A percentile compares a stretch with the other conserved stretches of the same genome.
These are phyloP conservation scores for Portunus trituberculatus DNA, from an alignment of 1,140 invertebrate genomes.

Conservation along the genomic window DNA sequence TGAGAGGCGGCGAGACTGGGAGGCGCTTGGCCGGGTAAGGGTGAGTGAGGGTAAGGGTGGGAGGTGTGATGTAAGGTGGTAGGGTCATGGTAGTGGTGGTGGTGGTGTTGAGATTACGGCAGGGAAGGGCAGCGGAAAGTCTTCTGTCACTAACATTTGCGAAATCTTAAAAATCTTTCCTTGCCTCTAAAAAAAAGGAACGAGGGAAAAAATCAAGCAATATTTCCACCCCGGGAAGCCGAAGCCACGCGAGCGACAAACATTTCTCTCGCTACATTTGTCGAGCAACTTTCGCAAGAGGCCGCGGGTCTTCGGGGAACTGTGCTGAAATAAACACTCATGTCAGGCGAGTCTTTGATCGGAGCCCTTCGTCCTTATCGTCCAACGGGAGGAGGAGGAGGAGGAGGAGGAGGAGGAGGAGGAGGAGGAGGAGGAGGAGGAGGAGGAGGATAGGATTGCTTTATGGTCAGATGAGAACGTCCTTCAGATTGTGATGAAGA, in stretches of 20 bases:
- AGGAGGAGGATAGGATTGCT: background rate
- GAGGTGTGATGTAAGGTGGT: background rate
- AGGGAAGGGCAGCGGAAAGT: background rate
- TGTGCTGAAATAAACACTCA: background rate
- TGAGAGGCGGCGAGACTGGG: background rate
- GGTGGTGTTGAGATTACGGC: background rate
- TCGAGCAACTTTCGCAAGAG: background rate
- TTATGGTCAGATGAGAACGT: background rate
- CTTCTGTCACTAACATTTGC: background rate
- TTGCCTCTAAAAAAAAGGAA: background rate
- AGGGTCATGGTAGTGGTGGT: background rate
- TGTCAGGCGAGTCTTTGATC: background rate
- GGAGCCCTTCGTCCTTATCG: background rate
- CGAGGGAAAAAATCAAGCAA: background rate
- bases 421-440: background rate
- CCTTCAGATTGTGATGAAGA: background rate
- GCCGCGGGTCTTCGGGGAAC: background rate
- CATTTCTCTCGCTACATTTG: background rate
- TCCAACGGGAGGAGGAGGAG: background rate
- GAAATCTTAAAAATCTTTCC: background rate
- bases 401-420: slow-evolving; percentile 3
- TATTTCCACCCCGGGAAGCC: background rate
- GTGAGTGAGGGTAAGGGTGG: background rate
- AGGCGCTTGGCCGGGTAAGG: background rate
- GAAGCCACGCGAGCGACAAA: slow-evolving; percentile 2